These are phyloP conservation scores for Laothoe populi DNA, from an alignment of 2,888 invertebrate genomes.

Conservation along the genomic window DNA sequence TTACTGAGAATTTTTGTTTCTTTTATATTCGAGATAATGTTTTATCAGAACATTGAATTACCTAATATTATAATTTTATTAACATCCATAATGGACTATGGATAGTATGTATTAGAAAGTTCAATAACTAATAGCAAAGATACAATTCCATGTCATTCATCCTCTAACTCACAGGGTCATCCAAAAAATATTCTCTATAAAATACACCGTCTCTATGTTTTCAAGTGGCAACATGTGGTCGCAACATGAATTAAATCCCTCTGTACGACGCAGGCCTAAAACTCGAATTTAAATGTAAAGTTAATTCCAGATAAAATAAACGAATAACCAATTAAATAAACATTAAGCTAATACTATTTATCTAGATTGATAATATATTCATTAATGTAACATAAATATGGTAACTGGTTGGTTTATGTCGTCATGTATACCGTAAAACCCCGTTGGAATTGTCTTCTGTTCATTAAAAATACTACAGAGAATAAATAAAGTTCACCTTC, in stretches of 20 bases:
- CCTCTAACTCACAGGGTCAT: background rate
- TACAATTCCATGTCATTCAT: too few relatives aligned
- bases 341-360: slow-evolving; percentile 34
- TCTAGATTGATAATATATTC: slow-evolving; percentile 27
- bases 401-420: slow-evolving; percentile 1
- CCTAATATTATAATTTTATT: too few relatives aligned
- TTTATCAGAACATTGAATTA: too few relatives aligned
- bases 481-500: slow-evolving; percentile 2
- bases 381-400: slow-evolving; percentile 17
- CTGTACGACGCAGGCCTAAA: background rate
- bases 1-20: background rate
- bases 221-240: slow-evolving; percentile 50
- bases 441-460: slow-evolving; percentile 9
- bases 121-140: background rate
- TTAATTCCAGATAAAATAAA: slow-evolving; percentile 24
- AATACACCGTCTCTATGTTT: slow-evolving; percentile 18
- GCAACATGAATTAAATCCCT: slow-evolving; percentile 41
- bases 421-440: slow-evolving; percentile 1
- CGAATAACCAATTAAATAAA: slow-evolving; percentile 20
- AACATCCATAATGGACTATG: too few relatives aligned
- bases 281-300: slow-evolving; percentile 17
- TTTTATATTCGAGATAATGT: background rate
- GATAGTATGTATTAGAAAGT: too few relatives aligned
- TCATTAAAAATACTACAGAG: background rate
- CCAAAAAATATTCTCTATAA: background rate